Base-by-base conservation (phyloP, 1,140 invertebrate species). In the Matsumurasca onukii region DNA sequence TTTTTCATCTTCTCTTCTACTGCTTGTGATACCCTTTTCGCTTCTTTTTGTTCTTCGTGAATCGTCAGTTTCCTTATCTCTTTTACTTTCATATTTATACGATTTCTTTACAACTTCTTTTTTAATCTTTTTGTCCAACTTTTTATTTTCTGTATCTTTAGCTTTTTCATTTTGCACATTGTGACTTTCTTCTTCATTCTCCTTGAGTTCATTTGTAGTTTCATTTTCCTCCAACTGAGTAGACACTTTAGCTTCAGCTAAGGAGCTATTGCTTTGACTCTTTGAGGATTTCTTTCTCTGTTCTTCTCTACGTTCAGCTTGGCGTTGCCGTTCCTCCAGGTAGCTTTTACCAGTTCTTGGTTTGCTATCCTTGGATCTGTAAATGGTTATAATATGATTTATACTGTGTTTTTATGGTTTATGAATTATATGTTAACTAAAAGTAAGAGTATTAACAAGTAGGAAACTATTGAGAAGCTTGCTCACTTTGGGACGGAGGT, bases 281-380 rank as follows among this genome's bases (percentile, higher is more conserved):
- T 45, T 29, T 22, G 9, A 63, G 31, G 67, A 61, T 59, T 69
- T 73, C 51, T 69, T 70, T 49, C 68, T 72, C 30, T 65, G 62
- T 66, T 72, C 66, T 68, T 76, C 70, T 64, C 71, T 30, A 20
- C 66, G 66, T 45, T 69, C 71, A 5, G 59, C 64, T 51, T 67
- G 67, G n/a, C 67, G 64, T 30, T 68, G 68, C 39, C 70, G 68
- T 66, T 75, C 73, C 65, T 75, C 73, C 51, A 67, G 64, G 63
- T 71, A 72, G 59, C 72, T 75, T 66, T 74, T 75, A n/a, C 70
- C 66, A 24, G 61, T 48, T 72, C 70, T 63, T 55, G 30, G 69
- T 59, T 74, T 74, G 25, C 34, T 71, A 30, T 74, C 71, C 65
- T 69, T 71, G 5, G 64, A 57, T 31, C 68, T 72, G 66, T 63